Base-by-base conservation (phyloP, 2,113 vertebrate genomes). In the Toxotes jaculatrix region DNA sequence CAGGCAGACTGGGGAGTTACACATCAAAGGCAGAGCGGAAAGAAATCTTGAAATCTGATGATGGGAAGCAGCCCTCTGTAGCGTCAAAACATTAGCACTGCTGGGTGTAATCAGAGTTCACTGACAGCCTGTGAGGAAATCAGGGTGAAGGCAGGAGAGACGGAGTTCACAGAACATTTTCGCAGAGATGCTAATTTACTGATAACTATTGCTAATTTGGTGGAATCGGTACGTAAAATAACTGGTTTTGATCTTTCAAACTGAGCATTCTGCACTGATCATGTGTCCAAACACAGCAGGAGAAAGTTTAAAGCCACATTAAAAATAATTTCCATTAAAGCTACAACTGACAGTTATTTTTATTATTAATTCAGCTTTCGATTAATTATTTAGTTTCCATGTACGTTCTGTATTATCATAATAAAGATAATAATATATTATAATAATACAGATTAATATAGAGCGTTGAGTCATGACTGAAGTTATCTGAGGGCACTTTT, bases 21-120 rank as follows among this genome's bases (percentile, higher is more conserved):
- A 88, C 83, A 84, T 92, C 88, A 89, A 88, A 90, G 78, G 79
- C 81, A 82, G 74, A 88, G 79, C 42, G 53, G 81, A 86, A 80
- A 83, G 47, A 85, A 86, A 89, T 87, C 72, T 82, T 70, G 64
- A 84, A 80, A 84, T 82, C 53, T 76, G 83, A 60, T 74, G 76
- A 87, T 78, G 81, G 80, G 79, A 79, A 85, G 80, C 78, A 80
- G 75, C 61, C 49, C 43, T 62, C 77, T 74, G 63, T 43, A 16
- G 74, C 40, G 59, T 83, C 61, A 61, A 70, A 87, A 77, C 81
- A 66, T 70, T 38, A 79, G 61, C 31, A 38, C 72, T 65, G 79
- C 80, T 36, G 68, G 62, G 79, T 79, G 83, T 83, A 88, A 85
- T 88, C 87, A 89, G 59, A 83, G 85, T 85, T 89, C 85, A 63